Conservation (phyloP, 2,888 invertebrate species). For the Beris chalybata region DNA sequence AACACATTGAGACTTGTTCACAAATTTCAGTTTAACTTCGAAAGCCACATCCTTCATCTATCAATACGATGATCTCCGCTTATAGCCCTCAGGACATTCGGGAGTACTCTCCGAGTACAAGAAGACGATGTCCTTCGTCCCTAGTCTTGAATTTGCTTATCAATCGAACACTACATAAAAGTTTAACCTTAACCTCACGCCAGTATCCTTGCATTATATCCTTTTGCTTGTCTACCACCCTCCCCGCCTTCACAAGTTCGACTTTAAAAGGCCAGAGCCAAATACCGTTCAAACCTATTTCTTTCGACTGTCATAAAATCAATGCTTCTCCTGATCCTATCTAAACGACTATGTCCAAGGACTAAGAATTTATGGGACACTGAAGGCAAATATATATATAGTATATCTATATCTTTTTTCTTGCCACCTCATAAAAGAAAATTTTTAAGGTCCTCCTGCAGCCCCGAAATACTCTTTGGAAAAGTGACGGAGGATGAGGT, state of each 20-base stretch:
- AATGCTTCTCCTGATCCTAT: slow-evolving; percentile 17
- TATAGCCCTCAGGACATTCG: slow-evolving; percentile 3
- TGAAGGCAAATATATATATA: slow-evolving; percentile 18
- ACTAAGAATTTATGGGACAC: slow-evolving; percentile 21
- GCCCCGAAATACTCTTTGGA: no score
- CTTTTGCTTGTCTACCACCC: no score
- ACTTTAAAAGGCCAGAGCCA: no score
- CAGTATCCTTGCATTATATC: no score
- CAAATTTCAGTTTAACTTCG: slow-evolving; percentile 9
- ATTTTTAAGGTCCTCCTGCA: slow-evolving; percentile 13
- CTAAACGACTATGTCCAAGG: slow-evolving; percentile 9
- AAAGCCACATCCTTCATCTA: slow-evolving; percentile 4
- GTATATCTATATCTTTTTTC: slow-evolving; percentile 5
- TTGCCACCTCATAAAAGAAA: slow-evolving; percentile 28
- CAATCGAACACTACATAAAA: no score
- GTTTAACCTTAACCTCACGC: no score
- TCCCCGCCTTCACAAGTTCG: no score
- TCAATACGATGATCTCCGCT: slow-evolving; percentile 5
- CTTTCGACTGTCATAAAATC: slow-evolving; percentile 16
- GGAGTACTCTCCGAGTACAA: no score
- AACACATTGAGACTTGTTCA: slow-evolving; percentile 4
- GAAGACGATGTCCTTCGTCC: no score
- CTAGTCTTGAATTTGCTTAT: no score
- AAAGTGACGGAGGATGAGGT: no score
- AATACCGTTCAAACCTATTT: neutral